A percentile compares a stretch with the other conserved stretches of the same genome.
These are phyloP conservation scores for Struthidea cinerea DNA, from an alignment of 2,113 vertebrate species.

Conservation along the genomic window DNA sequence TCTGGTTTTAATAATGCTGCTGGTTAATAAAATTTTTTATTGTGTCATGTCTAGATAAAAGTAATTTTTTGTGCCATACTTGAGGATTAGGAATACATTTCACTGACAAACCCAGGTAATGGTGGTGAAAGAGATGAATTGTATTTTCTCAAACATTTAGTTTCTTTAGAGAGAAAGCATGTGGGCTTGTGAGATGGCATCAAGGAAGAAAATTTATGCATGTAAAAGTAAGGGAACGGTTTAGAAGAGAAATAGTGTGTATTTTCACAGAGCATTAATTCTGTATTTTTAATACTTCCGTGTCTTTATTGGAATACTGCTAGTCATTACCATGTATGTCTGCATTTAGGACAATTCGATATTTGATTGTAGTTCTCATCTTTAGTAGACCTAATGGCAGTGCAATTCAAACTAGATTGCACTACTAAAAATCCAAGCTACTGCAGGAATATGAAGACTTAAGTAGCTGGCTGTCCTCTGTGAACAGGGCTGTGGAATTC, in stretches of 20 bases:
- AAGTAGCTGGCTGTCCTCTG: neutral
- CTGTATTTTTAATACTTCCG: neutral
- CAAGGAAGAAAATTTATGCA: neutral
- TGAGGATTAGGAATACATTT: neutral
- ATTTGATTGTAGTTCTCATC: neutral
- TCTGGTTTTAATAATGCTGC: neutral
- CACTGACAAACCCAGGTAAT: neutral
- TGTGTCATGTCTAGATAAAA: neutral
- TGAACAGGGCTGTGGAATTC: neutral
- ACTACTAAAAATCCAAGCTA: neutral
- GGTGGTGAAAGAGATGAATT: neutral
- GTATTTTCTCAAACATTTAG: neutral
- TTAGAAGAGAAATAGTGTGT: neutral
- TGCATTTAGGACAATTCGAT: neutral
- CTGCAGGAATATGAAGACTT: neutral
- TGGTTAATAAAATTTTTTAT: neutral
- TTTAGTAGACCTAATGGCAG: neutral
- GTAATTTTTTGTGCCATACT: neutral
- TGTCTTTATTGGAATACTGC: neutral
- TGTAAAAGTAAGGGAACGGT: neutral
- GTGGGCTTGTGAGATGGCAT: neutral
- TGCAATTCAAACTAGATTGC: neutral
- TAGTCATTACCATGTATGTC: neutral
- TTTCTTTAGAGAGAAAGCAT: neutral
- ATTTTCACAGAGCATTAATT: neutral